Evolutionary conservation across 1,140 invertebrate genomes (phyloP), one percentile per base, ranked within the genome.

Genomic region (Drosophila guanche): DNA sequence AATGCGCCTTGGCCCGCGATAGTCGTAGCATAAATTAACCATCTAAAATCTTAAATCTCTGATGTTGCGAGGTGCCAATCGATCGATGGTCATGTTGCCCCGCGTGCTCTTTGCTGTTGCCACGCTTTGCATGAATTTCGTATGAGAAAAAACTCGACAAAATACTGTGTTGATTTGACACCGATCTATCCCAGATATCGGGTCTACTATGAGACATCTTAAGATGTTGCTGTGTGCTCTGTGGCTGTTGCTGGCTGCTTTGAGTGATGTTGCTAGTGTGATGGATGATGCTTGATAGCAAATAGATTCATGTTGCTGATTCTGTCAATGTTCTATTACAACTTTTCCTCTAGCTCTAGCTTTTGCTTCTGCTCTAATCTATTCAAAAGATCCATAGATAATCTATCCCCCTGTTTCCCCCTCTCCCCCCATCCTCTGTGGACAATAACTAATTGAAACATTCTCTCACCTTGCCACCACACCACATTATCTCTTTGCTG

Each of bases 21-120:
- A 67, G 33, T 41, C 77, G 62, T 69, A 63, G 81, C 81, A 86
- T 86, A 86, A 86, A 86, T 86, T 86, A 86, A 88, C 63, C 74
- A 77, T 62, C 73, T 67, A 63, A 69, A 63, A 68, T 62, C 73
- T 70, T 60, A 69, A 63, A 68, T 76, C 48, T 27, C 45, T 45
- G 43, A 58, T 76, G 52, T 33, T 76, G 70, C 10, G 33, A 37
- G 33, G 33, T 37, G 33, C 33, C 33, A 37, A 33, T 4, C 33
- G 33, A 37, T 58, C 46, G 54, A 59, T 76, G 71, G 47, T 47
- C 40, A 8, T 50, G 68, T 58, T 54, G 58, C 51, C 16, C 16
- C 16, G 16, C 16, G 0, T 48, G 56, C 47, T 62, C 12, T 54
- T 42, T 66, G 65, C 29, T 50, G 55, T 61, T 52, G 67, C 29